These are phyloP conservation scores for Scylla paramamosain DNA, from an alignment of 1,140 invertebrate genomes.

Conservation along the genomic window DNA sequence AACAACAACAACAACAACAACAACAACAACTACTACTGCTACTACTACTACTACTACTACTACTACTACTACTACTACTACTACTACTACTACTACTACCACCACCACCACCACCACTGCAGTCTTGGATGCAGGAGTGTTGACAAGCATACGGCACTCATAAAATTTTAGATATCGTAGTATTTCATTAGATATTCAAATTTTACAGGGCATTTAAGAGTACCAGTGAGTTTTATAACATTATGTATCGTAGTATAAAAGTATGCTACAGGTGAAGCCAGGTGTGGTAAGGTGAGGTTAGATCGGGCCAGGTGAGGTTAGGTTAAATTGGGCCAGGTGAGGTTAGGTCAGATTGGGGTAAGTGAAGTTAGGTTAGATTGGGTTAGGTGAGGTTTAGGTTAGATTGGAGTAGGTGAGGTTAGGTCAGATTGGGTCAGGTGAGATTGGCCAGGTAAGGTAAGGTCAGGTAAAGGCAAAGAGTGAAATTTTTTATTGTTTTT, in stretches of 20 bases:
- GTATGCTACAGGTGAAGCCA: not conserved
- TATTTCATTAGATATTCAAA: no score
- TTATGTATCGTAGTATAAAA: no score
- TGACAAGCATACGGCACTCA: no score
- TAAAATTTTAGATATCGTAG: no score
- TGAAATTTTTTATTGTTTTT: no score
- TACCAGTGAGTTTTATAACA: no score
- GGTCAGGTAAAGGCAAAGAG: not conserved
- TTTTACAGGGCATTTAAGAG: no score
- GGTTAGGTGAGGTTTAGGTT: not conserved
- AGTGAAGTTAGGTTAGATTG: not conserved
- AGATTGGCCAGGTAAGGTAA: no score
- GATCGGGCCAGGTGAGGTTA: not conserved
- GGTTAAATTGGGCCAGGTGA: not conserved
- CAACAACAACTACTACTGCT: not conserved
- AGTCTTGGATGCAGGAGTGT: no score
- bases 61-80: slow-evolving; percentile 49
- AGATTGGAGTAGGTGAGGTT: not conserved
- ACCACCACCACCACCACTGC: slow-evolving; percentile 43
- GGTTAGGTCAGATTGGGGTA: no score
- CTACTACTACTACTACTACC: slow-evolving; percentile 43
- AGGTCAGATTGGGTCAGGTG: not conserved
- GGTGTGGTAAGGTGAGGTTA: not conserved
- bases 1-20: not conserved
- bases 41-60: slow-evolving; percentile 49